Conservation (phyloP, 2,797 vertebrate species). For the Smutsia gigantea region DNA sequence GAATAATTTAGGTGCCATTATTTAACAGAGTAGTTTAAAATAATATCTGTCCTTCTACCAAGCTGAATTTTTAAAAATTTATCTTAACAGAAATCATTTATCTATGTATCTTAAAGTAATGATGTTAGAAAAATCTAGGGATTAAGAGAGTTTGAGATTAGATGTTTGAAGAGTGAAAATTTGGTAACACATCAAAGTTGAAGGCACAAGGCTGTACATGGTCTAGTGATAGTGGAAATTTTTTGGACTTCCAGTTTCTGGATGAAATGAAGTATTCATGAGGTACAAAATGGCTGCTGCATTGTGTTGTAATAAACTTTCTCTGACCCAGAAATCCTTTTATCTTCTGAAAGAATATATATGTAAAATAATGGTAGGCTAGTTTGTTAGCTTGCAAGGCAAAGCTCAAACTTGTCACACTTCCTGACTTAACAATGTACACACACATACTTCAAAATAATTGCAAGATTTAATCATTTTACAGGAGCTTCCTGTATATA, state of each 20-base stretch:
- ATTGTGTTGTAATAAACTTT: neutral
- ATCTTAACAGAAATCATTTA: neutral
- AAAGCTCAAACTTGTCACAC: neutral
- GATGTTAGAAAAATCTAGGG: neutral
- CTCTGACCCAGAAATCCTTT: neutral
- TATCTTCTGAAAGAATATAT: neutral
- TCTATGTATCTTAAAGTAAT: constrained; percentile 37
- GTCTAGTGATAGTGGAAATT: neutral
- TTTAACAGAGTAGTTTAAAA: constrained; percentile 56
- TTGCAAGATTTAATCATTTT: neutral
- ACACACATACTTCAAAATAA: neutral
- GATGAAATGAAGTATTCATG: neutral
- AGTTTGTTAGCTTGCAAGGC: constrained; percentile 5
- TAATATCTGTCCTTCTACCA: constrained; percentile 13
- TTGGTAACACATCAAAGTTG: neutral
- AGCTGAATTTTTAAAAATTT: constrained; percentile 37
- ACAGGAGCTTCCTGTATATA: neutral
- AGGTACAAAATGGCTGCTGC: neutral
- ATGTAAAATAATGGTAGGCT: neutral
- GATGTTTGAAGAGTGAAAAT: neutral
- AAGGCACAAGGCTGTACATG: neutral
- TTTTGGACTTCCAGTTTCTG: neutral
- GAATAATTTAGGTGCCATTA: constrained; percentile 42
- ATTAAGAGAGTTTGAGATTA: neutral
- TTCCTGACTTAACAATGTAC: neutral